Conservation (phyloP, 2,113 vertebrate genomes). For the Dasyornis broadbenti region DNA sequence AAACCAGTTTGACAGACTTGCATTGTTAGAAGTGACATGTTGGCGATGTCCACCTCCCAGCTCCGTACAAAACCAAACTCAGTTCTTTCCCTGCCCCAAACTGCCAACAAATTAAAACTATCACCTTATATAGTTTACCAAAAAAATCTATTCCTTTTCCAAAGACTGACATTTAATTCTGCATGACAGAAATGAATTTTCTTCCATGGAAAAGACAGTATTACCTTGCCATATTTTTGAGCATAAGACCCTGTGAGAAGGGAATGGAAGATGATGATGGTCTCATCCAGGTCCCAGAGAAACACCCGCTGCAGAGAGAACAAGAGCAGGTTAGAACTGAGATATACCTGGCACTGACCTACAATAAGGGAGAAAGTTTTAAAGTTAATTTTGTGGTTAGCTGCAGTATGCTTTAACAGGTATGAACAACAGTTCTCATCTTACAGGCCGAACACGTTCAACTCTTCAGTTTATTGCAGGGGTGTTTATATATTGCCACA, state of each 20-base stretch:
- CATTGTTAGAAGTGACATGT: not conserved
- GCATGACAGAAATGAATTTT: not conserved
- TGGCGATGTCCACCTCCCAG: not conserved
- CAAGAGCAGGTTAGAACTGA: not conserved
- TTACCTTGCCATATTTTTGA: conserved; percentile 96
- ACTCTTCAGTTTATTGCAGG: not conserved
- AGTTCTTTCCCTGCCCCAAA: not conserved
- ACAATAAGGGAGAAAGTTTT: not conserved
- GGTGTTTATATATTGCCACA: not conserved
- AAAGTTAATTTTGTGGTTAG: not conserved
- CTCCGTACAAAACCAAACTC: not conserved
- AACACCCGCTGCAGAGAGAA: conserved; percentile 83
- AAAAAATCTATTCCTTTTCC: not conserved
- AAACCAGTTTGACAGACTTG: not conserved
- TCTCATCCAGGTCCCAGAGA: conserved; percentile 98
- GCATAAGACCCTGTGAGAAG: conserved; percentile 96
- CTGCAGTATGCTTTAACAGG: not conserved
- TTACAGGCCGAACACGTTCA: not conserved
- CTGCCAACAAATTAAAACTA: not conserved
- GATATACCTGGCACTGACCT: not conserved
- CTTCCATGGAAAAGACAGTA: not conserved
- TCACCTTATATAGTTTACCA: not conserved
- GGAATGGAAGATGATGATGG: conserved; percentile 98
- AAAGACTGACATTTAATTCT: not conserved
- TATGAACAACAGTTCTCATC: not conserved